phyloP scores from a whole-genome alignment of 2,888 invertebrate species.

The Unio delphinus region DNA sequence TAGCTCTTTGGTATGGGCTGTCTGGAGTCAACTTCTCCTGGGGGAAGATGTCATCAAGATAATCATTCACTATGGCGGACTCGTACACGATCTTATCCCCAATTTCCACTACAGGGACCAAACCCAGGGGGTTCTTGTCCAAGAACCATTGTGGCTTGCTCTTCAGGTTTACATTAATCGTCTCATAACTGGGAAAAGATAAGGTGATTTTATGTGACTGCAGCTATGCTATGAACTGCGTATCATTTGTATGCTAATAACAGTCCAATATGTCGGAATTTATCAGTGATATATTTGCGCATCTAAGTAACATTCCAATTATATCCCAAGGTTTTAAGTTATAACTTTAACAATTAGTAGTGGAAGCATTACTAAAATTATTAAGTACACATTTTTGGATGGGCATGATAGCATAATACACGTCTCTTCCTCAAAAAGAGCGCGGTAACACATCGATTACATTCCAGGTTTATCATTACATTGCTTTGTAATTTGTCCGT shows the following conservation, averaged over 20 bases:
- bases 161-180: conserved; percentile 73
- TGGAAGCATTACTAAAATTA: too few species aligned
- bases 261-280: conserved; percentile 72
- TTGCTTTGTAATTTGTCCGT: too few species aligned
- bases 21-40: conserved; percentile 73
- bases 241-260: conserved; percentile 71
- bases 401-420: too few species aligned
- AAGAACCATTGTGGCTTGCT: conserved; percentile 74
- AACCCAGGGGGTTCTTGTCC: conserved; percentile 72
- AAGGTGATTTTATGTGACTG: conserved; percentile 69
- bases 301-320: conserved; percentile 70
- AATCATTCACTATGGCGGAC: conserved; percentile 74
- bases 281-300: conserved; percentile 72
- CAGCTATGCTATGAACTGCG: conserved; percentile 52
- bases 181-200: conserved; percentile 65
- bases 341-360: too few species aligned
- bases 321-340: too few species aligned
- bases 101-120: conserved; percentile 71
- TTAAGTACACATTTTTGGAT: too few species aligned
- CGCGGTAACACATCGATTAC: too few species aligned
- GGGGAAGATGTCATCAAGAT: conserved; percentile 75
- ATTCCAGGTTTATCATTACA: too few species aligned
- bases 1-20: conserved; percentile 66
- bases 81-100: conserved; percentile 74
- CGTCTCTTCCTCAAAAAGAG: too few species aligned